Evolutionary conservation across 2,888 invertebrate species (phyloP).

Genomic region (Ormyrus rosae): DNA sequence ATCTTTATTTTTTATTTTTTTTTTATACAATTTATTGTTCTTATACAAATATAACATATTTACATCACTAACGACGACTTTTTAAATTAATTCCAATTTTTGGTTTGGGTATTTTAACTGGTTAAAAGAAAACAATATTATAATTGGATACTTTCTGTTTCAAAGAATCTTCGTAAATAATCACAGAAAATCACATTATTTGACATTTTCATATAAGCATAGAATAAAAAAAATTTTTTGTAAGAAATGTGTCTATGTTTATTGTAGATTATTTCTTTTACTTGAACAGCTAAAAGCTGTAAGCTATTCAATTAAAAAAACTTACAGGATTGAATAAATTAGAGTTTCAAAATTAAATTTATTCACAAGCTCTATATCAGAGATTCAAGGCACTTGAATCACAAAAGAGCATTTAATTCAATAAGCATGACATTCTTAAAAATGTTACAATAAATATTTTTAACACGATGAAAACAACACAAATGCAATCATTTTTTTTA

Average conservation of each 20-base stretch:
- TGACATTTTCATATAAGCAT: slow-evolving; percentile 43
- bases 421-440: background rate
- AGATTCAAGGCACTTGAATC: slow-evolving; percentile 62
- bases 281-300: background rate
- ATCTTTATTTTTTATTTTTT: slow-evolving; percentile 57
- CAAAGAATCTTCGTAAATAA: slow-evolving; percentile 14
- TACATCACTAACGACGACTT: slow-evolving; percentile 4
- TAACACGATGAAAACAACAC: background rate
- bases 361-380: slow-evolving; percentile 30
- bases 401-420: slow-evolving; percentile 58
- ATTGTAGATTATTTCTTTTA: slow-evolving; percentile 7
- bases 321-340: slow-evolving; percentile 31
- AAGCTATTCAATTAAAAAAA: slow-evolving; percentile 18
- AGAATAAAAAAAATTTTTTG: slow-evolving; percentile 9
- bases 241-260: slow-evolving; percentile 10
- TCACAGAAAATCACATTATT: slow-evolving; percentile 24
- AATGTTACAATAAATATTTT: background rate
- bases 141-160: slow-evolving; percentile 3
- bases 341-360: slow-evolving; percentile 43
- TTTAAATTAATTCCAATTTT: slow-evolving; percentile 3
- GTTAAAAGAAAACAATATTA: background rate
- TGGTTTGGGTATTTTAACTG: background rate
- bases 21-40: slow-evolving; percentile 44
- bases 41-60: slow-evolving; percentile 37
- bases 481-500: slow-evolving; percentile 13